A percentile compares a stretch with the other conserved stretches of the same genome.
Evolutionary conservation across 2,888 invertebrate genomes (phyloP).

Genomic region (Clusia tigrina): DNA sequence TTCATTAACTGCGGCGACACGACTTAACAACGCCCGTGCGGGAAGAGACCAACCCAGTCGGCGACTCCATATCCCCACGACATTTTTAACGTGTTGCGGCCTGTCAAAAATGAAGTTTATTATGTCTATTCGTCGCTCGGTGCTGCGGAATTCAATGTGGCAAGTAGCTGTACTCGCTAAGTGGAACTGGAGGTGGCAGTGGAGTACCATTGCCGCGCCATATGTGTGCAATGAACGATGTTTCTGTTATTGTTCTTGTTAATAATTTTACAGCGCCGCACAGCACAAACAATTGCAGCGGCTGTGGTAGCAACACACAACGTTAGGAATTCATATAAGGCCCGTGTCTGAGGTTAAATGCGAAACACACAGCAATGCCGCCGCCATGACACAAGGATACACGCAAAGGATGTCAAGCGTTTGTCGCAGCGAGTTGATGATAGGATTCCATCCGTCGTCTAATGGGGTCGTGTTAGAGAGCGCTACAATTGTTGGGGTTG

Average conservation of each 20-base stretch:
- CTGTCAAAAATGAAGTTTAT: slow-evolving; percentile 62
- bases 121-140: slow-evolving; percentile 52
- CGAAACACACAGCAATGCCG: slow-evolving; percentile 53
- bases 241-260: slow-evolving; percentile 44
- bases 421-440: slow-evolving; percentile 32
- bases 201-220: slow-evolving; percentile 58
- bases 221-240: slow-evolving; percentile 58
- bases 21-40: slow-evolving; percentile 39
- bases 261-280: slow-evolving; percentile 51
- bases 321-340: slow-evolving; percentile 34
- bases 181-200: slow-evolving; percentile 28
- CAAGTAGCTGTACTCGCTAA: too few relatives aligned
- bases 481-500: slow-evolving; percentile 22
- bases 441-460: slow-evolving; percentile 28
- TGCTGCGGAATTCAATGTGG: too few relatives aligned
- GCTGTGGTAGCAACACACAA: slow-evolving; percentile 40
- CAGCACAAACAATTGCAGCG: slow-evolving; percentile 32
- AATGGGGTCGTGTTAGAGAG: neutral
- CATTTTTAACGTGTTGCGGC: slow-evolving; percentile 50
- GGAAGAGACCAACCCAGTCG: slow-evolving; percentile 34
- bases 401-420: slow-evolving; percentile 29
- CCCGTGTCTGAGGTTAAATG: slow-evolving; percentile 56
- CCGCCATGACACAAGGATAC: neutral
- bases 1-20: slow-evolving; percentile 36
- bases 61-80: slow-evolving; percentile 36